phyloP scores from a whole-genome alignment of 1,140 invertebrate genomes.

The Sweltsa coloradensis region DNA sequence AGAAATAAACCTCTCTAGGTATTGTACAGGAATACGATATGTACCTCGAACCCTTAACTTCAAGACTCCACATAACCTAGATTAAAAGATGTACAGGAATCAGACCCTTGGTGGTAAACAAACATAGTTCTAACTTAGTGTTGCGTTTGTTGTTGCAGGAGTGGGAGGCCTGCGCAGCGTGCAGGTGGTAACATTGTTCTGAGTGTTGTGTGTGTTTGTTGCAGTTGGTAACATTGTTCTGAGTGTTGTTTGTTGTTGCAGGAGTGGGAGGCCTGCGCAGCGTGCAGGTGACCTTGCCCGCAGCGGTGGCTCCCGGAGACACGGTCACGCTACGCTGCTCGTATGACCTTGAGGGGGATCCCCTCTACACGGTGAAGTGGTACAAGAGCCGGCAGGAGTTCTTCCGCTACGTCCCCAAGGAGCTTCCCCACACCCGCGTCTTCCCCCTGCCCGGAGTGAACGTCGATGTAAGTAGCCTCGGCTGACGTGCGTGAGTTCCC shows the following conservation, averaged over 20 bases:
- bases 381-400: constrained; percentile 66
- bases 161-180: constrained; percentile 23
- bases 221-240: too few species aligned
- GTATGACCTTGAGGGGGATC: constrained; percentile 32
- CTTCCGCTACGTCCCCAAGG: constrained; percentile 55
- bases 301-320: constrained; percentile 18
- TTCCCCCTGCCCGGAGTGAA: constrained; percentile 55
- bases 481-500: not conserved
- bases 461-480: constrained; percentile 53
- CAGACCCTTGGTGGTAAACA: too few species aligned
- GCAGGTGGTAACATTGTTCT: too few species aligned
- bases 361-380: constrained; percentile 71
- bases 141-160: constrained; percentile 12
- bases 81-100: too few species aligned
- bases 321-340: constrained; percentile 20
- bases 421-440: constrained; percentile 52
- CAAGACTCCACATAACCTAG: too few species aligned
- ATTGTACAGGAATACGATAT: too few species aligned
- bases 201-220: too few species aligned
- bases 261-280: constrained; percentile 23
- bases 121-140: too few species aligned
- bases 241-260: constrained; percentile 7
- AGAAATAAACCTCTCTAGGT: too few species aligned
- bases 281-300: constrained; percentile 20
- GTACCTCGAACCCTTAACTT: too few species aligned